Base-by-base conservation (phyloP, 1,140 invertebrate species). In the Drosophila trapezifrons region DNA sequence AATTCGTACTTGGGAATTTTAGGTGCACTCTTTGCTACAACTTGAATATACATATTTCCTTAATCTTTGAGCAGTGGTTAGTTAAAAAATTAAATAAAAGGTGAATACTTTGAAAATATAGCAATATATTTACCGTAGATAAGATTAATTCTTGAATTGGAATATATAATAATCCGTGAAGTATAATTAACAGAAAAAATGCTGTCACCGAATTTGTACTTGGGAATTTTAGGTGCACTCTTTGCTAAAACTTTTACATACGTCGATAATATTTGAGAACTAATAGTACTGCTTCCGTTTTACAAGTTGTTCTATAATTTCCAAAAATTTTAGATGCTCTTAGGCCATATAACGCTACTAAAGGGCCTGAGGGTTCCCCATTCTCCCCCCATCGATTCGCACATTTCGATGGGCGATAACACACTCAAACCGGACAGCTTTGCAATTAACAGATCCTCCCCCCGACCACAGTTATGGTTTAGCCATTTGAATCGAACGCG, bases 371-470 rank as follows among this genome's bases (percentile, higher is more conserved):
- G n/a, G 25, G 2, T 7, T 18, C 27, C 2, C 29, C 22, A 9
- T 10, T 18, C 10, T 12, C 10, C 10, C 15, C 10, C 32, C 22
- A 18, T 38, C 32, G 15, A 40, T 27, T 43, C 22, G 22, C 25
- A 42, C 17, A 59, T 43, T 35, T 78, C 58, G 25, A 60, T 71
- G 59, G 42, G 13, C 43, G 71, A 70, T 80, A 76, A 52, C 47
- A 78, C 60, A 54, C 32, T 38, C 35, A 54, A 52, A 62, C 67
- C 52, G 46, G 55, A 60, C 57, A 75, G 75, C 43, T 78, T 76
- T 62, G 79, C 80, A 87, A 82, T 86, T 87, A 86, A 76, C 65
- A 80, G 85, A 82, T 76, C 32, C 38, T 12, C 13, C 8, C 72
- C 63, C 63, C 46, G 12, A 25, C 35, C 62, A 46, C 59, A 66